phyloP scores from a whole-genome alignment of 1,140 invertebrate genomes.

The Rhopalosiphum maidis region DNA sequence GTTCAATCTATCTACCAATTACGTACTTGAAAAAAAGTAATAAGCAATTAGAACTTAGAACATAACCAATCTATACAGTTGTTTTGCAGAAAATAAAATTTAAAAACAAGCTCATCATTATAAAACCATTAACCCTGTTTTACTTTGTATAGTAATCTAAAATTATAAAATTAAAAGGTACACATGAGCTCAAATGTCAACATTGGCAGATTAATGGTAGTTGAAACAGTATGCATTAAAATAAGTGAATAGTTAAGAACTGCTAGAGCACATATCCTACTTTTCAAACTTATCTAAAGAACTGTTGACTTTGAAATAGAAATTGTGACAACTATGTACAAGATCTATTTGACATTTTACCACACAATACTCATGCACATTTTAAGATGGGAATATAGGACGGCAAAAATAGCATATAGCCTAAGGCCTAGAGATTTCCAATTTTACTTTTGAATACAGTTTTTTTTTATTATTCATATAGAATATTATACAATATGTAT shows the following conservation, averaged over 20 bases:
- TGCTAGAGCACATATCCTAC: not conserved
- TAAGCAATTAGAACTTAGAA: not conserved
- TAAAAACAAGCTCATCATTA: not conserved
- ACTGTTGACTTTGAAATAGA: not conserved
- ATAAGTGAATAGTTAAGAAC: not conserved
- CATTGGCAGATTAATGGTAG: no score
- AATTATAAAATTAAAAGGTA: not conserved
- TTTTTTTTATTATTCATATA: not conserved
- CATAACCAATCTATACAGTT: not conserved
- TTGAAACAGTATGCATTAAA: not conserved
- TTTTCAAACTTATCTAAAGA: not conserved
- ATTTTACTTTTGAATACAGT: not conserved
- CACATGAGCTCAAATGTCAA: not conserved
- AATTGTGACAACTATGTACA: not conserved
- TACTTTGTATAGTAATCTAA: not conserved
- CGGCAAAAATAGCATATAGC: not conserved
- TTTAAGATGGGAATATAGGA: not conserved
- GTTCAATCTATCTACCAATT: not conserved
- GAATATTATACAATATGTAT: no score
- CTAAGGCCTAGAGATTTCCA: not conserved
- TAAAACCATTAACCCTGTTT: not conserved
- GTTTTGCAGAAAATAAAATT: no score
- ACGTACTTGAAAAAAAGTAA: not conserved
- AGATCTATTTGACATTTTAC: not conserved
- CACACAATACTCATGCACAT: not conserved